Conservation (phyloP, 2,888 invertebrate species). For the Campoplex capitator region DNA sequence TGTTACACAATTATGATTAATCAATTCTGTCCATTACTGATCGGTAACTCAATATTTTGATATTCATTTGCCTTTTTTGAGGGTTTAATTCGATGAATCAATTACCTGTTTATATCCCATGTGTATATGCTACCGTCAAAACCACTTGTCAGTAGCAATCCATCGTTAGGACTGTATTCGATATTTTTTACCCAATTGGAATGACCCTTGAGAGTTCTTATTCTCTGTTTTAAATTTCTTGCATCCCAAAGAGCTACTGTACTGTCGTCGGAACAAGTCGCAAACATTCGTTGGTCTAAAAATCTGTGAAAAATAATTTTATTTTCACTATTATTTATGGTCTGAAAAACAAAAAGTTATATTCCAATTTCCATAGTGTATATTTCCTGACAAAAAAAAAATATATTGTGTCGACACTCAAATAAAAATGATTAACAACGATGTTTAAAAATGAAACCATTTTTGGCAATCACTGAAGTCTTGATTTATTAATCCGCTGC, state of each 20-base stretch:
- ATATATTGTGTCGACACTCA: not conserved
- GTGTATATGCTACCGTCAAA: constrained; percentile 97
- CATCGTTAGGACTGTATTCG: constrained; percentile 94
- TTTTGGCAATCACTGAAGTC: too few species aligned
- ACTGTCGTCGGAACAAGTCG: constrained; percentile 97
- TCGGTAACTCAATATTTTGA: not conserved
- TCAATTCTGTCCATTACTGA: too few species aligned
- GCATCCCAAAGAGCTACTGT: constrained; percentile 97
- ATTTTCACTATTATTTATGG: not conserved
- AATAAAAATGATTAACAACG: not conserved
- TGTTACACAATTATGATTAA: constrained; percentile 32
- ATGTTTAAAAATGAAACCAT: not conserved
- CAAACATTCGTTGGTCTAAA: constrained; percentile 94
- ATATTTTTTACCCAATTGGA: constrained; percentile 98
- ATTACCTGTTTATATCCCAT: constrained; percentile 95
- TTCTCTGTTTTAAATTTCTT: constrained; percentile 92
- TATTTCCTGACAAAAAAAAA: not conserved
- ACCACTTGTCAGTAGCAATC: constrained; percentile 94
- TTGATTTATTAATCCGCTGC: too few species aligned
- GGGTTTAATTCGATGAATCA: not conserved
- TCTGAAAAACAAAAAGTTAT: not conserved
- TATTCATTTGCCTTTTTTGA: not conserved
- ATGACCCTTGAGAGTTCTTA: constrained; percentile 93
- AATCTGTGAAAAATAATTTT: constrained; percentile 87
- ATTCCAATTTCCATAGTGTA: not conserved